Percentiles rank a stretch among this genome's conserved stretches.
Evolutionary conservation across 2,888 invertebrate species (phyloP).

Genomic region (Parnassius mnemosyne): DNA sequence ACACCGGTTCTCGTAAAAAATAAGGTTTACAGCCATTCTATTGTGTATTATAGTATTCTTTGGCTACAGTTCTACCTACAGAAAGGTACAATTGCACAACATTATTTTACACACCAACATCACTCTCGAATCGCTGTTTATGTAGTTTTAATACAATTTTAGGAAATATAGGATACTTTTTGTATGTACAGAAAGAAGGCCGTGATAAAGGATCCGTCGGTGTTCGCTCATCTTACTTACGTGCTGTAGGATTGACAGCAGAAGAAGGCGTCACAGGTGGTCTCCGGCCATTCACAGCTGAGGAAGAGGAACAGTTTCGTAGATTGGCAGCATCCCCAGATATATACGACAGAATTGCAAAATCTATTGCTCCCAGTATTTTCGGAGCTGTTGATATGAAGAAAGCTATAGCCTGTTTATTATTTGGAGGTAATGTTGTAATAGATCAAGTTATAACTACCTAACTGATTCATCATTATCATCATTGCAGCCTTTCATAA

Average conservation of each 20-base stretch:
- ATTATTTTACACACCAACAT: too few species aligned
- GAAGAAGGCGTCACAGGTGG: slow-evolving; percentile 90
- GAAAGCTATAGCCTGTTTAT: slow-evolving; percentile 95
- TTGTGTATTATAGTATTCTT: too few species aligned
- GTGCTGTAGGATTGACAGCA: slow-evolving; percentile 95
- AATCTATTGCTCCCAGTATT: slow-evolving; percentile 98
- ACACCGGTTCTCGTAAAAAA: too few species aligned
- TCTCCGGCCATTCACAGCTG: slow-evolving; percentile 70
- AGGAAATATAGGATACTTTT: too few species aligned
- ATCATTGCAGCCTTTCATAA: too few species aligned
- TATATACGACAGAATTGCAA: slow-evolving; percentile 92
- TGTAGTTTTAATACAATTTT: too few species aligned
- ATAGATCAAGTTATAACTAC: too few species aligned
- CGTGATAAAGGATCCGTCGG: slow-evolving; percentile 92
- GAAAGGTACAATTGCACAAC: too few species aligned
- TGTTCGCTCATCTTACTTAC: slow-evolving; percentile 95
- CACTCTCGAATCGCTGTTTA: too few species aligned
- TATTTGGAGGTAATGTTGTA: slow-evolving; percentile 89
- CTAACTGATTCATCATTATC: too few species aligned
- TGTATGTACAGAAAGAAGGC: slow-evolving; percentile 76
- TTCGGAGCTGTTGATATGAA: slow-evolving; percentile 97
- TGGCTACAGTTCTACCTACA: too few species aligned
- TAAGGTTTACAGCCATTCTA: too few species aligned
- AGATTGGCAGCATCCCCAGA: slow-evolving; percentile 91
- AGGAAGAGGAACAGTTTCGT: slow-evolving; percentile 85